Conservation (phyloP, 2,888 invertebrate species). For the Euzetes globulus region DNA sequence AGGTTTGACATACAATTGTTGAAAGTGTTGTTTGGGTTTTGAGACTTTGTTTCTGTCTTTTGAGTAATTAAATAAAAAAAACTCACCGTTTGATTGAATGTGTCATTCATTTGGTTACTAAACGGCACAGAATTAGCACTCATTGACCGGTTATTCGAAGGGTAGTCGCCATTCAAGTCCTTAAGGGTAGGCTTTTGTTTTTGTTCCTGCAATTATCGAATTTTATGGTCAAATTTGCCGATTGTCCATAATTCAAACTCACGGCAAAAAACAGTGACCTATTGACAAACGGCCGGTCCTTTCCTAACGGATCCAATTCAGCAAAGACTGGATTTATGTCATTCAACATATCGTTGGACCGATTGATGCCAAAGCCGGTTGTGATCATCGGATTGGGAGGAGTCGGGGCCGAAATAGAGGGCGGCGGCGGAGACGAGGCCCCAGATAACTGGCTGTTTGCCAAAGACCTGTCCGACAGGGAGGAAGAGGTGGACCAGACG, state of each 20-base stretch:
- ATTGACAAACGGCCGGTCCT: conserved; percentile 85
- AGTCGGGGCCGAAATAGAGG: background rate
- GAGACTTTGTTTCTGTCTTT: background rate
- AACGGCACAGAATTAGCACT: background rate
- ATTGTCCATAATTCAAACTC: too few species aligned
- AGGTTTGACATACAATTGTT: background rate
- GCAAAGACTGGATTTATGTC: conserved; percentile 65
- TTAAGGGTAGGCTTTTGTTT: conserved; percentile 18
- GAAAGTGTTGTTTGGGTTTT: background rate
- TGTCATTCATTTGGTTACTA: background rate
- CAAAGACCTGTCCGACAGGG: background rate
- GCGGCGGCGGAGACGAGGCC: background rate
- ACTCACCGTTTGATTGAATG: background rate
- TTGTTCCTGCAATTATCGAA: background rate
- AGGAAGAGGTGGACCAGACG: background rate
- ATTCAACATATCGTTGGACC: background rate
- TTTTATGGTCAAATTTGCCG: background rate
- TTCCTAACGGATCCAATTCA: conserved; percentile 83
- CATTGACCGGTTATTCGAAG: background rate
- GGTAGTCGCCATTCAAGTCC: background rate
- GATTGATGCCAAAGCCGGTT: background rate
- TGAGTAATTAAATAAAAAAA: background rate
- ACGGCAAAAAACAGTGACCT: conserved; percentile 78
- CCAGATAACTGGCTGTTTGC: background rate
- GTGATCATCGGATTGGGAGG: background rate